Evolutionary conservation across 2,888 invertebrate genomes (phyloP), one percentile per base, ranked within the genome.

Genomic region (Iselma pallidipennis): DNA sequence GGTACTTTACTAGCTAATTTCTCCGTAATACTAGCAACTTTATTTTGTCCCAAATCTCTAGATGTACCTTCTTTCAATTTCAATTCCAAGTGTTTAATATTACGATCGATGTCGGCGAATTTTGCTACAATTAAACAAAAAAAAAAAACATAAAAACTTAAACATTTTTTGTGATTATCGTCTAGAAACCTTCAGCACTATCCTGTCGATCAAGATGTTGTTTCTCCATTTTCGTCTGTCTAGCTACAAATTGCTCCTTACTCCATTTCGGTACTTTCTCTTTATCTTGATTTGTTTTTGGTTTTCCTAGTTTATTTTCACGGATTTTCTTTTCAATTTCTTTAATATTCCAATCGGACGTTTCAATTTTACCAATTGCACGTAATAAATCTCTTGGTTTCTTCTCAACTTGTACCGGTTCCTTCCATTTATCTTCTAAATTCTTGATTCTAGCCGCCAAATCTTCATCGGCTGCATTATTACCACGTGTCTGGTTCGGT

Each of bases 261-360:
- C 92, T 95, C 95, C 95, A 95, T 80, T 94, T 94, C 9, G 95
- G 95, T 55, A 95, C 95, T 78, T 89, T 90, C 70, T 85, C 83
- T 59, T 89, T 89, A 5, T 85, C 83, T 68, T 79, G 83, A 49
- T 85, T 85, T 60, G 84, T 83, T 9, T 87, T 85, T 0, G 76
- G 74, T 73, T 88, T 84, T 29, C 89, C 89, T 77, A 89, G 83
- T 74, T 89, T 87, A 75, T 89, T 92, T 77, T 92, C 91, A 73
- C 88, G 85, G 29, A 95, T 95, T 82, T 95, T 95, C 78, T 92
- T 90, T 77, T 96, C 95, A 28, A 96, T 93, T 80, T 94, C 91
- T 70, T 91, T 91, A 31, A 95, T 90, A 81, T 95, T 95, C 95
- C 95, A 95, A 80, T 96, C 95, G 60, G 88, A 91, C 63, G 90